phyloP scores from a whole-genome alignment of 2,888 invertebrate species.

The Tigriopus californicus region DNA sequence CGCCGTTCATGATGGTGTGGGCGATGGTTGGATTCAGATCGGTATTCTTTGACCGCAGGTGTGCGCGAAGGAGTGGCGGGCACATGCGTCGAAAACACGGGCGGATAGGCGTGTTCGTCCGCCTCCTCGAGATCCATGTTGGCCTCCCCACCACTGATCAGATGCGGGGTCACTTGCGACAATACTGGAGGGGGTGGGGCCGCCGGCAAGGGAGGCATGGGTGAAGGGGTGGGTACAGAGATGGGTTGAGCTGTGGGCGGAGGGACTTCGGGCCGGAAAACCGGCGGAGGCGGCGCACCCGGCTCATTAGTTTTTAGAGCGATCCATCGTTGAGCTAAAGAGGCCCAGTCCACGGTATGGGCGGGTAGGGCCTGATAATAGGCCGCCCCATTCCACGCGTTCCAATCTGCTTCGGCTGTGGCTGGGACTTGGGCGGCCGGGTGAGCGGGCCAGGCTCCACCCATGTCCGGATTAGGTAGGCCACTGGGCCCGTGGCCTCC shows the following conservation, averaged over 20 bases:
- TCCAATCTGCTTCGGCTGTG: too few species aligned
- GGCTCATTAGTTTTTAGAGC: conserved; percentile 54
- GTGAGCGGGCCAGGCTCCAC: too few species aligned
- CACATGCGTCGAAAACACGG: too few species aligned
- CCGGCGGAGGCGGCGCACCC: neutral
- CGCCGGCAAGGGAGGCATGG: conserved; percentile 27
- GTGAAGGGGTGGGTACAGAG: conserved; percentile 15
- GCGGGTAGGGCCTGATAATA: neutral
- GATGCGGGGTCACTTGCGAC: conserved; percentile 33
- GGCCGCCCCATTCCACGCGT: neutral
- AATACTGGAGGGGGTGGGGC: conserved; percentile 39
- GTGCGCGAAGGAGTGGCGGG: too few species aligned
- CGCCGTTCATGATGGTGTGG: too few species aligned
- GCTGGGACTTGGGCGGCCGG: too few species aligned
- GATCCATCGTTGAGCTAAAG: conserved; percentile 92
- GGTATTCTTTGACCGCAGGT: too few species aligned
- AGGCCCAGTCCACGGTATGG: conserved; percentile 79
- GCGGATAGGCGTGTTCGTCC: neutral
- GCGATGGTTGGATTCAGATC: too few species aligned
- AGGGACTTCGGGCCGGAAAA: neutral
- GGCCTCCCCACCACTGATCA: neutral
- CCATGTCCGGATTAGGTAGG: too few species aligned
- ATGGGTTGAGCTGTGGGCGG: neutral
- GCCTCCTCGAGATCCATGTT: conserved; percentile 12
- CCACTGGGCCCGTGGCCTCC: too few species aligned